phyloP scores from a whole-genome alignment of 2,113 vertebrate species.

The Piaya cayana region DNA sequence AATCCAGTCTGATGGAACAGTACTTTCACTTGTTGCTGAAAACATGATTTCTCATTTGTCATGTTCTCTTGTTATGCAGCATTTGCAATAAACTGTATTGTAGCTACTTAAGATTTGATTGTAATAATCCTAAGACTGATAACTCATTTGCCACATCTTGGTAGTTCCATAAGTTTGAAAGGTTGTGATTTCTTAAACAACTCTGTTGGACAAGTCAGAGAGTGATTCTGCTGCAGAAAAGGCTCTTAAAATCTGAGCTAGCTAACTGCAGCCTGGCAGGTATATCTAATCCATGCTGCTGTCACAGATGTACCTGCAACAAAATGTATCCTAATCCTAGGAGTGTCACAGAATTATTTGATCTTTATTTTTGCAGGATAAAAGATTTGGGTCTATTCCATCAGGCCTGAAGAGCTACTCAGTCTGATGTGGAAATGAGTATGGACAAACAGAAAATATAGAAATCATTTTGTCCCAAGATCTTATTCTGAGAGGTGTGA shows the following conservation, averaged over 20 bases:
- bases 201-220: neutral
- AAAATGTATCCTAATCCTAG: neutral
- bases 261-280: neutral
- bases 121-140: neutral
- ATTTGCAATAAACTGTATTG: neutral
- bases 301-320: neutral
- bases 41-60: neutral
- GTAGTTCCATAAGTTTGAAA: neutral
- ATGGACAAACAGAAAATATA: neutral
- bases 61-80: rapidly evolving
- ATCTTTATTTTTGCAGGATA: neutral
- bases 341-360: neutral
- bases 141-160: neutral
- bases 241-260: neutral
- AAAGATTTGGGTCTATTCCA: neutral
- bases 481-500: neutral
- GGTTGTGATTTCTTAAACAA: neutral
- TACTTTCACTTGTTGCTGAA: neutral
- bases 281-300: neutral
- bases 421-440: neutral
- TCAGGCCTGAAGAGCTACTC: neutral
- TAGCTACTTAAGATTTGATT: neutral
- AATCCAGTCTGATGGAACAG: neutral
- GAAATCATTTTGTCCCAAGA: neutral
- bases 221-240: neutral